These are phyloP conservation scores for Aphelocoma coerulescens DNA, from an alignment of 2,113 vertebrate genomes.

Conservation along the genomic window DNA sequence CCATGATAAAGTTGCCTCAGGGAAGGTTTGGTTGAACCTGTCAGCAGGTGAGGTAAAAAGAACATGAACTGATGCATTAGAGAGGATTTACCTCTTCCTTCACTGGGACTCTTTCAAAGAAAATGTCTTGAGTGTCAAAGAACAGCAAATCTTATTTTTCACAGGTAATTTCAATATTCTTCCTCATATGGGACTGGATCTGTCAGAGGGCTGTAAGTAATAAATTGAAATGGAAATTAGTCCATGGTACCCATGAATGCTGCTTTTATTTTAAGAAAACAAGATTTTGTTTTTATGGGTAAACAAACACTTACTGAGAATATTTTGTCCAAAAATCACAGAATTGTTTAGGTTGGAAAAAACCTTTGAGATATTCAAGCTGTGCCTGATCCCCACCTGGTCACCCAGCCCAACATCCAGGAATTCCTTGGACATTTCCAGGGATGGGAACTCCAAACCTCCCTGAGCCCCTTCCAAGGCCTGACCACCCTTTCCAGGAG, in stretches of 20 bases:
- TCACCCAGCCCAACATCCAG: background rate
- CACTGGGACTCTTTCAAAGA: background rate
- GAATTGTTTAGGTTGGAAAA: background rate
- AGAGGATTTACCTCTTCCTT: background rate
- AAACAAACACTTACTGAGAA: background rate
- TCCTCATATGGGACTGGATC: fast-evolving
- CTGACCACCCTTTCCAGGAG: background rate
- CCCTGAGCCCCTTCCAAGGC: background rate
- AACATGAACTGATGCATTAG: background rate
- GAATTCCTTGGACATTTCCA: background rate
- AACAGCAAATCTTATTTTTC: background rate
- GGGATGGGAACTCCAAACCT: background rate
- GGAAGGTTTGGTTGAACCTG: background rate
- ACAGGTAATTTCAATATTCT: background rate
- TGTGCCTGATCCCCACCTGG: background rate
- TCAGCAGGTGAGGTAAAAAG: background rate
- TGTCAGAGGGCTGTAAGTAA: fast-evolving
- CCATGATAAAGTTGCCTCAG: background rate
- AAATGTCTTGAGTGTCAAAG: background rate
- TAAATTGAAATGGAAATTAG: background rate
- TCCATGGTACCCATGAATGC: fast-evolving
- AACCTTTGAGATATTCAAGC: background rate
- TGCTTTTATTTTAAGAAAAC: background rate
- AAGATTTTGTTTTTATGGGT: background rate
- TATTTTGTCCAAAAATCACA: background rate